Conservation (phyloP, 2,113 vertebrate species). For the Mobula birostris region DNA sequence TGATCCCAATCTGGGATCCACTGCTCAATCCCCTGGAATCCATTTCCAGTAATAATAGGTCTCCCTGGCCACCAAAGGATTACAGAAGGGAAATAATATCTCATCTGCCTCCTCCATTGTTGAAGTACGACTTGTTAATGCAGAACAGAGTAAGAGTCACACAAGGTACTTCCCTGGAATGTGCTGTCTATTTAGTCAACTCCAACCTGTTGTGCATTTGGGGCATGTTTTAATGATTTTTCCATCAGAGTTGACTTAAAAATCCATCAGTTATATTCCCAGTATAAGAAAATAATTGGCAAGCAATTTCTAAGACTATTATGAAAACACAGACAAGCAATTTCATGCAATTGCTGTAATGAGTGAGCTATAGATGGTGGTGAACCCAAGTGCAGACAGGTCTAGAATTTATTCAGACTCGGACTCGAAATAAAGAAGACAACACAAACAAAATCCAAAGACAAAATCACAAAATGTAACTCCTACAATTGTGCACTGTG, state of each 20-base stretch:
- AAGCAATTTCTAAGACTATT: background rate
- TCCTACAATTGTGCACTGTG: too few species aligned
- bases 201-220: background rate
- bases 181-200: background rate
- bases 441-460: too few species aligned
- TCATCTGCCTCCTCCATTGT: background rate
- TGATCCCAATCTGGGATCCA: background rate
- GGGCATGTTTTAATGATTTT: slow-evolving; percentile 2
- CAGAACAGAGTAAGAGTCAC: background rate
- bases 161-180: background rate
- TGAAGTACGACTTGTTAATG: background rate
- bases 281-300: background rate
- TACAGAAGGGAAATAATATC: background rate
- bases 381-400: too few species aligned
- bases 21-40: background rate
- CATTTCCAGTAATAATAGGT: background rate
- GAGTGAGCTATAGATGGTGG: background rate
- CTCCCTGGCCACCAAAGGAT: background rate
- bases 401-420: too few species aligned
- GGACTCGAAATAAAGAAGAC: too few species aligned
- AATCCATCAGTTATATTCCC: background rate
- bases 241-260: background rate
- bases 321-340: background rate
- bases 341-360: background rate
- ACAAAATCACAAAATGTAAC: too few species aligned